Base-by-base conservation (phyloP, 2,113 vertebrate species). In the Daphoenositta chrysoptera region DNA sequence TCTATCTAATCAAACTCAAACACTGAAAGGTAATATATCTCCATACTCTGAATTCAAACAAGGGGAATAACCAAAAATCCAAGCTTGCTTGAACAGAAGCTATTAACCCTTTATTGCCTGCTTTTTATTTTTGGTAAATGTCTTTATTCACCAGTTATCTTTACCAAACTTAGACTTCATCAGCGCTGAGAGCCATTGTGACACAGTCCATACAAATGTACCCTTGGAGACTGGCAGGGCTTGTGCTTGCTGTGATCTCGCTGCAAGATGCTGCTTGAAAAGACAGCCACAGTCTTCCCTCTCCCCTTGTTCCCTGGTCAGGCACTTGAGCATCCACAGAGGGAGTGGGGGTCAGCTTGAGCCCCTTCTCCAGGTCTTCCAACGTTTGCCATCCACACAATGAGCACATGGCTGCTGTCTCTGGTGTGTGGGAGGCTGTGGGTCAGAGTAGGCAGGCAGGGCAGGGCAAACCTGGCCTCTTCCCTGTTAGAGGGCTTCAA, bases 351-450 rank as follows among this genome's bases (percentile, higher is more conserved):
- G 16, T 13, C 75, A 83, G 23, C 35, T n/a, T 60, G 24, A 94
- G 15, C 11, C 10, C 21, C 39, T 89, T 81, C 42, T 94, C 42
- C 42, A 51, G 6, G 23, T 58, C 35, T 87, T 39, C 22, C 65
- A 50, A 5, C 0, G 0, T 65, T 65, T 87, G 20, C 15, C 22
- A 8, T 15, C 37, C 37, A 33, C 20, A 9, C 11, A 13, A 9
- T 30, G 60, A 54, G 19, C 33, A 48, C 30, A 6, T 0, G 1
- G 28, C 39, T 3, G 0, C 47, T 65, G 75, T 27, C 30, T 80
- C 13, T 0, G 0, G 22, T 28, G 26, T 13, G 4, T 2, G 3
- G 39, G 9, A 84, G 15, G 12, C 8, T 3, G 1, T 15, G 27
- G 9, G 30, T 28, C 35, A 57, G 51, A 40, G 40, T 6, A 10